Percentiles rank a stretch among this genome's conserved stretches.
phyloP scores from a whole-genome alignment of 30 jellyfish, hydroid and myxozoan species.

The Cassiopea andromeda region DNA sequence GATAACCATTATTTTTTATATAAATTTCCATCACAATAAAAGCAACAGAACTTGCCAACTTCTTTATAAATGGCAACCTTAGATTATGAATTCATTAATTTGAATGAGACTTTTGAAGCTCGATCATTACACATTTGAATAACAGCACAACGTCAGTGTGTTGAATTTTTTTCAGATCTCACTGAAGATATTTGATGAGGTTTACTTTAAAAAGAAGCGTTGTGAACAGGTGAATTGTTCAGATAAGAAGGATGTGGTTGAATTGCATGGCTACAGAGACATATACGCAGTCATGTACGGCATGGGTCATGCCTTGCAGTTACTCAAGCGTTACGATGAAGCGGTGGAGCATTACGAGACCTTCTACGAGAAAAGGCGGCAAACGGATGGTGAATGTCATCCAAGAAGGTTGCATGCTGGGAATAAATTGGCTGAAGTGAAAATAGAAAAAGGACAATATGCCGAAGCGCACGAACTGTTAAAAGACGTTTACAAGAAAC shows the following conservation, averaged over 20 bases:
- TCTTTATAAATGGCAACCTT: too few relatives aligned
- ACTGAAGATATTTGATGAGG: conserved; percentile 36
- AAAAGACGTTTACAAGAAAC: conserved; percentile 20
- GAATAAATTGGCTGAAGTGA: conserved; percentile 38
- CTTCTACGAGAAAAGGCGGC: conserved; percentile 34
- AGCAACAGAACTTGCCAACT: too few relatives aligned
- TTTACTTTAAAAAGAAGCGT: conserved; percentile 26
- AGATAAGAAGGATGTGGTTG: neutral
- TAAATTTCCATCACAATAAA: too few relatives aligned
- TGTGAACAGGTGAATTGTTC: neutral
- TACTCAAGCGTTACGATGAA: conserved; percentile 24
- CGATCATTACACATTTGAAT: too few relatives aligned
- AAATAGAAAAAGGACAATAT: neutral
- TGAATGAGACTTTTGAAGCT: too few relatives aligned
- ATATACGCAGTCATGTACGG: conserved; percentile 44
- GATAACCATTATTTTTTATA: too few relatives aligned
- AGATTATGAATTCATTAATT: too few relatives aligned
- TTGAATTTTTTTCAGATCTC: neutral
- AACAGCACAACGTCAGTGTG: too few relatives aligned
- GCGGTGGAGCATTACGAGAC: conserved; percentile 43
- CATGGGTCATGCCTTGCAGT: conserved; percentile 57
- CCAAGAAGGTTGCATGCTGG: conserved; percentile 66
- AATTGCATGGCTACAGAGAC: conserved; percentile 42
- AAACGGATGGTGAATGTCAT: conserved; percentile 47
- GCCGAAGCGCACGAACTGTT: conserved; percentile 20